These are phyloP conservation scores for Smutsia temminckii DNA, from an alignment of 2,797 vertebrate genomes.

Conservation along the genomic window DNA sequence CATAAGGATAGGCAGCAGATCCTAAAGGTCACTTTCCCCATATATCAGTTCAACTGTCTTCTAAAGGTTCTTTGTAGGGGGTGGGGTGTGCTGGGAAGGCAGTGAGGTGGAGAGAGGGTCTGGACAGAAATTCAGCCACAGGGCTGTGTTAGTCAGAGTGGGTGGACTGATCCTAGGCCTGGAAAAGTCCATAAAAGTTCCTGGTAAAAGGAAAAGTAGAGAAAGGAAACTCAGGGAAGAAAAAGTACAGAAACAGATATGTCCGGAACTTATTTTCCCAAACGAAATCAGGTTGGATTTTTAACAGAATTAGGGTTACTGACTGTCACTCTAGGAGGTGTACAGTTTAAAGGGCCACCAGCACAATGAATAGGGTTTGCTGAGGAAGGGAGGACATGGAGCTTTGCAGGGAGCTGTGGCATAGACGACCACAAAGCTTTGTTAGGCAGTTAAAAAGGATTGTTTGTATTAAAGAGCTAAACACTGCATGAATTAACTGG, in stretches of 20 bases:
- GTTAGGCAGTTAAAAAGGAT: background rate
- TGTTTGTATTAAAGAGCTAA: background rate
- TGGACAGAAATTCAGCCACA: background rate
- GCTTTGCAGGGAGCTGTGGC: background rate
- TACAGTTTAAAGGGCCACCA: background rate
- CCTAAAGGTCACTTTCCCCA: background rate
- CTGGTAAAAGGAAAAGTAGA: background rate
- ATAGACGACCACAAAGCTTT: background rate
- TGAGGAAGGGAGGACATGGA: background rate
- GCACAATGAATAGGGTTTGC: background rate
- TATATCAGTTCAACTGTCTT: background rate
- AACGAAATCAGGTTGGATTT: background rate
- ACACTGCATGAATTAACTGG: background rate
- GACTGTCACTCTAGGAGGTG: conserved; percentile 7
- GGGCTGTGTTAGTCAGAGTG: background rate
- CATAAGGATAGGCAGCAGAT: background rate
- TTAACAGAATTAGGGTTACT: background rate
- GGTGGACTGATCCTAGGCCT: background rate
- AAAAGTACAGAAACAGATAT: background rate
- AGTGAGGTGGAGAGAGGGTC: background rate
- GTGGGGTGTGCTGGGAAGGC: too few relatives aligned
- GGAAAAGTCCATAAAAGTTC: background rate
- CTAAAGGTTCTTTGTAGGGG: background rate
- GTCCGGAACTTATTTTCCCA: conserved; percentile 13
- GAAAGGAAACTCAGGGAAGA: background rate